phyloP scores from a whole-genome alignment of 2,113 vertebrate species.

The Sus scrofa region T2T-Sscrofa CM000823.6:7035501-7036000 shows the following conservation, averaged over 20 bases:
- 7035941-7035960: accelerated
- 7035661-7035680: constrained; percentile 9
- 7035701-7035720: not conserved
- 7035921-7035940: not conserved
- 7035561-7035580: too few relatives aligned
- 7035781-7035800: accelerated
- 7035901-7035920: not conserved
- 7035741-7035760: not conserved
- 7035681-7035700: not conserved
- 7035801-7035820: not conserved
- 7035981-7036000: accelerated
- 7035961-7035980: accelerated
- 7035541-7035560: not conserved
- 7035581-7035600: not conserved
- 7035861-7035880: not conserved
- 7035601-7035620: not conserved
- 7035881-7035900: not conserved
- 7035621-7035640: not conserved
- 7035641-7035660: not conserved
- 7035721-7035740: not conserved
- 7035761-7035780: too few relatives aligned
- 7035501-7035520: not conserved
- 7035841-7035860: too few relatives aligned
- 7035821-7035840: not conserved
- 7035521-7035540: not conserved